These are phyloP conservation scores for Matsumurasca onukii DNA, from an alignment of 1,140 invertebrate genomes.

Conservation along the genomic window DNA sequence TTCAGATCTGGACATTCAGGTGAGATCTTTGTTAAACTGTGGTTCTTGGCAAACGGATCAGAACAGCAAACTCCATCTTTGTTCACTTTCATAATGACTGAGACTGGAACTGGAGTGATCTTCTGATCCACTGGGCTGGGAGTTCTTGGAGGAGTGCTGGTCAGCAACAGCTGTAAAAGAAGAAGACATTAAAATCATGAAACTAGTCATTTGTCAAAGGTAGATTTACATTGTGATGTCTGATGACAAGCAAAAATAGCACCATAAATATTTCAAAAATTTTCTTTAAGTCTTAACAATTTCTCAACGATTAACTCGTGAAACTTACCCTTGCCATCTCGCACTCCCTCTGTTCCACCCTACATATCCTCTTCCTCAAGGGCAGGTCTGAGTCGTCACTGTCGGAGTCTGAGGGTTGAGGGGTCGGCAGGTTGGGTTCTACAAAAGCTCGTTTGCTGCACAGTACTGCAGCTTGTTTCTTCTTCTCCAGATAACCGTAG, in stretches of 20 bases:
- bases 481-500: constrained; percentile 37
- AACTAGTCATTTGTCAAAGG: too few species aligned
- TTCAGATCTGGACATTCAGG: too few species aligned
- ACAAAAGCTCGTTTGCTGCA: constrained; percentile 42
- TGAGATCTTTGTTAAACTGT: too few species aligned
- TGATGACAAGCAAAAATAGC: too few species aligned
- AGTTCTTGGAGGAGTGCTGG: constrained; percentile 51
- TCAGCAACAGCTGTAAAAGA: constrained; percentile 49
- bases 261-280: too few species aligned
- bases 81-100: constrained; percentile 80
- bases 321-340: constrained; percentile 49
- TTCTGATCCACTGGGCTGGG: constrained; percentile 48
- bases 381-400: constrained; percentile 48
- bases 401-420: constrained; percentile 55
- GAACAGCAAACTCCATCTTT: constrained; percentile 70
- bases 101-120: constrained; percentile 51
- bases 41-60: constrained; percentile 43
- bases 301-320: too few species aligned
- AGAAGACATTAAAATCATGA: constrained; percentile 37
- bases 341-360: constrained; percentile 44
- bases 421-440: constrained; percentile 50
- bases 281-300: too few species aligned
- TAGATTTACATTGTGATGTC: too few species aligned
- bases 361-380: constrained; percentile 44
- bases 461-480: constrained; percentile 40